These are phyloP conservation scores for Agapornis canus DNA, from an alignment of 2,797 vertebrate genomes.

Conservation along the genomic window DNA sequence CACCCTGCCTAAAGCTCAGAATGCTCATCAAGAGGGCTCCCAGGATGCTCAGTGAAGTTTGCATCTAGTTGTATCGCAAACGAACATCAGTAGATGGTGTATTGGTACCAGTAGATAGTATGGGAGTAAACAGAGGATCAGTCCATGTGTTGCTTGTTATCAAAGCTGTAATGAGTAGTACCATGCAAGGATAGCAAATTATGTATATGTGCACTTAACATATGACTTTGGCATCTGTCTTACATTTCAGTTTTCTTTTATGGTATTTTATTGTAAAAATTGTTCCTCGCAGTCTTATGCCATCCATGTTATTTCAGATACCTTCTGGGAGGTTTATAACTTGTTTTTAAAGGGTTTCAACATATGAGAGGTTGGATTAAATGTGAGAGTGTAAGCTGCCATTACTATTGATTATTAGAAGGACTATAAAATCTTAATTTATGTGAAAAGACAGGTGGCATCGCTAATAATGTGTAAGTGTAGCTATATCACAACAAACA, in stretches of 20 bases:
- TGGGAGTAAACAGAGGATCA: background rate
- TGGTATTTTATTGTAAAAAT: background rate
- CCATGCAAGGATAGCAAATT: background rate
- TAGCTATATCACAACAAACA: background rate
- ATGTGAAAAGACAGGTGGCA: background rate
- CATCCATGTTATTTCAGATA: background rate
- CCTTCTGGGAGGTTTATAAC: background rate
- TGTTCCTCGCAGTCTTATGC: background rate
- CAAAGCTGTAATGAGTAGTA: background rate
- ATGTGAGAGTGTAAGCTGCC: background rate
- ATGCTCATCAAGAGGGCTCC: background rate
- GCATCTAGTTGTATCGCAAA: background rate
- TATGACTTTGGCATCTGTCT: background rate
- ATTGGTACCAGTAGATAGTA: background rate
- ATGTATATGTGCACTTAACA: background rate
- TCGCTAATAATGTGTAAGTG: background rate
- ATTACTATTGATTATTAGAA: background rate
- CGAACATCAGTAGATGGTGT: background rate
- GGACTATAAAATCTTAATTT: background rate
- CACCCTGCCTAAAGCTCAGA: background rate
- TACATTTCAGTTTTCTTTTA: background rate
- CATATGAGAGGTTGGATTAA: background rate
- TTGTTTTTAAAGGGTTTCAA: background rate
- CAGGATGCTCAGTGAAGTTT: background rate
- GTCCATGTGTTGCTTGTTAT: background rate